Conservation (phyloP, 2,797 vertebrate species). For the Cygnus olor region DNA sequence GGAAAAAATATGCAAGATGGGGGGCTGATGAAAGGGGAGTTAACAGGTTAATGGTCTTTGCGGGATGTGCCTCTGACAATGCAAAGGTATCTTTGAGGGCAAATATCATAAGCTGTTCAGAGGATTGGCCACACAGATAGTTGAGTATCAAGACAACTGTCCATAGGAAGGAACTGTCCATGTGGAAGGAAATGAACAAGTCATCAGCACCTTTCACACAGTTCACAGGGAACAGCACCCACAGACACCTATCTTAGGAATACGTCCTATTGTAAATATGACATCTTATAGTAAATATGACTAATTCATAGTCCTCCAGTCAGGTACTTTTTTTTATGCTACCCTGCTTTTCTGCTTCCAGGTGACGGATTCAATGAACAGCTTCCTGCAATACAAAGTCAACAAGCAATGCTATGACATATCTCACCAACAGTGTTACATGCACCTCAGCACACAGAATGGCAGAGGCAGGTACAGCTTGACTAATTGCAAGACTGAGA, state of each 20-base stretch:
- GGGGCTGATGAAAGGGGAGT: neutral
- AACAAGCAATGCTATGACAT: neutral
- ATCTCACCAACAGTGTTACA: neutral
- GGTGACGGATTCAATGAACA: slow-evolving; percentile 11
- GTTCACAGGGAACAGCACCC: neutral
- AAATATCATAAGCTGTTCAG: neutral
- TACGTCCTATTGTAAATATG: slow-evolving; percentile 39
- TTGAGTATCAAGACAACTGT: neutral
- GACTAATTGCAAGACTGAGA: neutral
- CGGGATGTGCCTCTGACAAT: neutral
- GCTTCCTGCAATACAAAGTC: slow-evolving; percentile 30
- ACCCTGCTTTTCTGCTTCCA: slow-evolving; percentile 1
- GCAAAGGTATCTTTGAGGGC: neutral
- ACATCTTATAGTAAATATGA: slow-evolving; percentile 55
- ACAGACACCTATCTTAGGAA: slow-evolving; percentile 25
- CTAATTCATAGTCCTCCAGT: slow-evolving; percentile 33
- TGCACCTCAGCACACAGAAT: neutral
- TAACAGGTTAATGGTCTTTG: accelerated
- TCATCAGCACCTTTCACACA: slow-evolving; percentile 35
- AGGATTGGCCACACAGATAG: neutral
- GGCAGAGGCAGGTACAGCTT: neutral
- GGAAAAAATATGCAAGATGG: neutral
- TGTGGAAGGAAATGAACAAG: neutral
- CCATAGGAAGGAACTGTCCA: neutral
- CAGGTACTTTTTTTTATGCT: slow-evolving; percentile 34